Evolutionary conservation across 1,140 invertebrate species (phyloP).

Genomic region (Zaprionus taronus): DNA sequence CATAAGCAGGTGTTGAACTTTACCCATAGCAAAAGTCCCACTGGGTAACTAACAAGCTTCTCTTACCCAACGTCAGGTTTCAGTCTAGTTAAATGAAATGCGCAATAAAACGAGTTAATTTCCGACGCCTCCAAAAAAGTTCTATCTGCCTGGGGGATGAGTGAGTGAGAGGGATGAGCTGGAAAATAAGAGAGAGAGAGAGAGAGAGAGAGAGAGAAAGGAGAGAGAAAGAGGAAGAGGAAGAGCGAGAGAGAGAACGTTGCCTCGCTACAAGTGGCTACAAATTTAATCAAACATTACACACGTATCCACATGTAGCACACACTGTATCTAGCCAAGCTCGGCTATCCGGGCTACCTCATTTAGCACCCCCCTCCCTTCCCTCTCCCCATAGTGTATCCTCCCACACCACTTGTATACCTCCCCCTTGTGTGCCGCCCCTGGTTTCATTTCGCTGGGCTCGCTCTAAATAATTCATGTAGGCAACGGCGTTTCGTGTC

Average conservation of each 20-base stretch:
- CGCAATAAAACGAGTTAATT: slow-evolving; percentile 76
- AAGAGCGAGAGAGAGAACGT: background rate
- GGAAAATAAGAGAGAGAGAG: background rate
- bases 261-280: slow-evolving; percentile 48
- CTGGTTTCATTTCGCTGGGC: slow-evolving; percentile 35
- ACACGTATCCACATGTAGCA: slow-evolving; percentile 19
- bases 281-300: slow-evolving; percentile 73
- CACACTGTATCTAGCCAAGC: background rate
- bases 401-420: background rate
- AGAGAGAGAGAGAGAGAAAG: background rate
- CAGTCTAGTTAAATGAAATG: slow-evolving; percentile 52
- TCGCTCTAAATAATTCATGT: slow-evolving; percentile 78
- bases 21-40: background rate
- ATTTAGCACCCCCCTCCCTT: background rate
- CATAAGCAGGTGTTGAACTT: no score
- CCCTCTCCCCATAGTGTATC: background rate
- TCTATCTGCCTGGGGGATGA: background rate
- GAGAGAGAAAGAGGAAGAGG: no score
- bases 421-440: background rate
- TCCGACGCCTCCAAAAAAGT: slow-evolving; percentile 55
- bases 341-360: slow-evolving; percentile 11
- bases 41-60: slow-evolving; percentile 8
- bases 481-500: slow-evolving; percentile 60
- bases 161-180: background rate
- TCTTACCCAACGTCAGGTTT: background rate